A percentile compares a stretch with the other conserved stretches of the same genome.
phyloP scores from a whole-genome alignment of 2,113 vertebrate genomes.

The Carettochelys insculpta region DNA sequence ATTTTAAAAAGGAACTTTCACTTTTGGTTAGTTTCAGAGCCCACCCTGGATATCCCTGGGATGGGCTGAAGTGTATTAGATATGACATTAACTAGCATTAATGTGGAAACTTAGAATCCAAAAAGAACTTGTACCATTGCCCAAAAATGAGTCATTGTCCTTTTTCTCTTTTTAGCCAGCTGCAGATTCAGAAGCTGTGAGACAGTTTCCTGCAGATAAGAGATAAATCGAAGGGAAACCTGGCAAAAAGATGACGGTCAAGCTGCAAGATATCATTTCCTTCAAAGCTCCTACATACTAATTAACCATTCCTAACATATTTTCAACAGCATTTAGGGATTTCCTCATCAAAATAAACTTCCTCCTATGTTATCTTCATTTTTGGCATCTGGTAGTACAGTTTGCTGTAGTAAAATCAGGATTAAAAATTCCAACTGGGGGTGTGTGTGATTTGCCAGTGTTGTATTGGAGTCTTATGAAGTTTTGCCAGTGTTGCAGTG shows the following conservation, averaged over 20 bases:
- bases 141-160: slow-evolving; percentile 78
- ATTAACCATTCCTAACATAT: slow-evolving; percentile 83
- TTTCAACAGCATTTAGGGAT: slow-evolving; percentile 81
- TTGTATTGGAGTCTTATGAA: too few relatives aligned
- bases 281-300: slow-evolving; percentile 70
- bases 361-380: slow-evolving; percentile 74
- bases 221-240: slow-evolving; percentile 74
- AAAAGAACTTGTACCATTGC: slow-evolving; percentile 60
- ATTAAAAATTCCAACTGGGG: too few relatives aligned
- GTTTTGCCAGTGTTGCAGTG: slow-evolving; percentile 60
- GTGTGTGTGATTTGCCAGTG: too few relatives aligned
- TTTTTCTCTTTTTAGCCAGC: slow-evolving; percentile 69
- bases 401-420: too few relatives aligned
- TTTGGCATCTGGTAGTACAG: slow-evolving; percentile 64
- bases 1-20: slow-evolving; percentile 70
- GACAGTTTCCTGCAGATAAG: slow-evolving; percentile 90
- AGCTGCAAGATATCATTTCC: slow-evolving; percentile 72
- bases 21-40: slow-evolving; percentile 70
- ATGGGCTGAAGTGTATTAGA: slow-evolving; percentile 42
- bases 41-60: slow-evolving; percentile 68
- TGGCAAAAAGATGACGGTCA: slow-evolving; percentile 68
- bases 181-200: slow-evolving; percentile 75
- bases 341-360: slow-evolving; percentile 85
- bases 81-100: slow-evolving; percentile 37
- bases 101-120: slow-evolving; percentile 67